phyloP scores from a whole-genome alignment of 1,140 invertebrate genomes.

The Araneus ventricosus region DNA sequence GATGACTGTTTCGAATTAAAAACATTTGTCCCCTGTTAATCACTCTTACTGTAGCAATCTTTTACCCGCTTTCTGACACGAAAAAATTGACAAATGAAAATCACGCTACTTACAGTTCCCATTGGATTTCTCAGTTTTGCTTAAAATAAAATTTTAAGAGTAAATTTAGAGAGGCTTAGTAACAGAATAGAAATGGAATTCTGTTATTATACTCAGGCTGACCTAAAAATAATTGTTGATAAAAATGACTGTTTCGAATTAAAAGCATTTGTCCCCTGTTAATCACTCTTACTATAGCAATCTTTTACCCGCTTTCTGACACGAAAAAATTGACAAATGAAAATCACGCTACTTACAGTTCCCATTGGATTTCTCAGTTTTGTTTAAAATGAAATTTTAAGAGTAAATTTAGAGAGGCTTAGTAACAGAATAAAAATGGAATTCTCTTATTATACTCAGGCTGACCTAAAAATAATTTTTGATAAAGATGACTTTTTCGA shows the following conservation, averaged over 20 bases:
- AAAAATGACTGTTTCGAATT: constrained; percentile 18
- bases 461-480: not conserved
- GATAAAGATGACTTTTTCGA: constrained; percentile 19
- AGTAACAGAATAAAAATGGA: not conserved
- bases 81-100: constrained; percentile 29
- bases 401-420: not conserved
- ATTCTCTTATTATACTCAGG: not conserved
- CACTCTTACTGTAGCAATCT: not conserved
- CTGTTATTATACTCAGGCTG: not conserved
- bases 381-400: not conserved
- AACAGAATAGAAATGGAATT: not conserved
- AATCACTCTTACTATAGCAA: not conserved
- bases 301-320: not conserved
- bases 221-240: constrained; percentile 4
- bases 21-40: constrained; percentile 29
- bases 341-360: not conserved
- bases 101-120: not conserved
- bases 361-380: not conserved
- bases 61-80: not conserved
- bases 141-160: not conserved
- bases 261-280: constrained; percentile 17
- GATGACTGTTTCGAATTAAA: constrained; percentile 16
- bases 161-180: not conserved
- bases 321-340: constrained; percentile 7
- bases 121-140: not conserved